Percentiles rank a stretch among this genome's conserved stretches.
Conservation (phyloP, 2,113 vertebrate species). For the Oxyura jamaicensis region DNA sequence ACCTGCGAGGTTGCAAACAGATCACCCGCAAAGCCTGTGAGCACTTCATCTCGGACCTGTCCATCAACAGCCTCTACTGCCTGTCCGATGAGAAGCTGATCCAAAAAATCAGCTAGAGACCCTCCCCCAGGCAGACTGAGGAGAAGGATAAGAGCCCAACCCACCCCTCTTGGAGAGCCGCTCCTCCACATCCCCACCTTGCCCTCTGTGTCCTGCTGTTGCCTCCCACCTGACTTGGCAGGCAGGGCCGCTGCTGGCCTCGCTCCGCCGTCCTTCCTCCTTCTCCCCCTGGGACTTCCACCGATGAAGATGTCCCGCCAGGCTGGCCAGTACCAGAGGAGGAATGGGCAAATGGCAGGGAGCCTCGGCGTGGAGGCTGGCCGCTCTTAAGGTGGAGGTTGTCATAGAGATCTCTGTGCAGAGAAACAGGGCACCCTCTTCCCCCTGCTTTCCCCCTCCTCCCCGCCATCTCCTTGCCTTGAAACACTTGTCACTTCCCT, state of each 20-base stretch:
- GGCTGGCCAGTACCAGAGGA: conserved; percentile 64
- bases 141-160: conserved; percentile 75
- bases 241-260: conserved; percentile 38
- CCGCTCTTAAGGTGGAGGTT: neutral
- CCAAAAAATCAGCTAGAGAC: conserved; percentile 95
- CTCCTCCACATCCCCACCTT: conserved; percentile 44
- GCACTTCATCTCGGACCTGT: conserved; percentile 96
- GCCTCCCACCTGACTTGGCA: conserved; percentile 58
- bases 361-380: conserved; percentile 33
- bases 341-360: conserved; percentile 21
- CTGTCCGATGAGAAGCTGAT: conserved; percentile 99
- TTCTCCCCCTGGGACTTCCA: conserved; percentile 47
- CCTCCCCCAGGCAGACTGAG: conserved; percentile 65
- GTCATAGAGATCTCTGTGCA: conserved; percentile 15
- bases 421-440: conserved; percentile 29
- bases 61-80: conserved; percentile 96
- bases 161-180: conserved; percentile 72
- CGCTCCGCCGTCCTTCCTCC: conserved; percentile 54
- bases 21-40: conserved; percentile 95
- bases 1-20: conserved; percentile 93
- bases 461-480: neutral
- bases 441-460: neutral
- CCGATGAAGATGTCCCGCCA: conserved; percentile 65
- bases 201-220: conserved; percentile 61
- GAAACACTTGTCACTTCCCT: conserved; percentile 57